These are phyloP conservation scores for Diadumene lineata DNA, from an alignment of 92 coral and sea anemone species.

Conservation along the genomic window DNA sequence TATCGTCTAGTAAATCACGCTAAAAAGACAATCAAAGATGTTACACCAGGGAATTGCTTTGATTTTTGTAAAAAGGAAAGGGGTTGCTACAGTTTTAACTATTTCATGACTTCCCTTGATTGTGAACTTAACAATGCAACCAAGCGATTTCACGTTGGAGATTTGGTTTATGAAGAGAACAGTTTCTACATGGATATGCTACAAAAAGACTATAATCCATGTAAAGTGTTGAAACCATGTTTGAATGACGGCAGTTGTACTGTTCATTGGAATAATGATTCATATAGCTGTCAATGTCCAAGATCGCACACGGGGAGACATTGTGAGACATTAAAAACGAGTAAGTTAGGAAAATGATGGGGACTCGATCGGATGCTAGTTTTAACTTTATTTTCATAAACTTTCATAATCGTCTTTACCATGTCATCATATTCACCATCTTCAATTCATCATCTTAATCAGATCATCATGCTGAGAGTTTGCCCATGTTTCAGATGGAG, in stretches of 20 bases:
- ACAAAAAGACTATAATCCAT: constrained; percentile 24
- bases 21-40: background rate
- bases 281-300: constrained; percentile 5
- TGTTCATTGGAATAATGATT: background rate
- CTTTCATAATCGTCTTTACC: too few species aligned
- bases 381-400: too few species aligned
- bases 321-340: background rate
- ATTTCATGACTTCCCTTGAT: background rate
- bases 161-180: background rate
- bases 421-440: too few species aligned
- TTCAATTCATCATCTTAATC: too few species aligned
- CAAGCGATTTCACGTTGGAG: constrained; percentile 4
- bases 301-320: constrained; percentile 1
- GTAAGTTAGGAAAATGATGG: constrained; percentile 18
- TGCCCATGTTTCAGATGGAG: background rate
- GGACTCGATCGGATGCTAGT: too few species aligned
- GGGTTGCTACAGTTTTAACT: constrained; percentile 35
- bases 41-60: constrained; percentile 6
- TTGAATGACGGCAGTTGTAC: constrained; percentile 20
- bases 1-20: constrained; percentile 7
- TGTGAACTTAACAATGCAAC: constrained; percentile 41
- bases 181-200: constrained; percentile 38
- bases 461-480: too few species aligned
- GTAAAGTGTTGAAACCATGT: constrained; percentile 21
- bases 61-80: constrained; percentile 1